Conservation (phyloP, 2,888 invertebrate species). For the Dendrolimus houi region DNA sequence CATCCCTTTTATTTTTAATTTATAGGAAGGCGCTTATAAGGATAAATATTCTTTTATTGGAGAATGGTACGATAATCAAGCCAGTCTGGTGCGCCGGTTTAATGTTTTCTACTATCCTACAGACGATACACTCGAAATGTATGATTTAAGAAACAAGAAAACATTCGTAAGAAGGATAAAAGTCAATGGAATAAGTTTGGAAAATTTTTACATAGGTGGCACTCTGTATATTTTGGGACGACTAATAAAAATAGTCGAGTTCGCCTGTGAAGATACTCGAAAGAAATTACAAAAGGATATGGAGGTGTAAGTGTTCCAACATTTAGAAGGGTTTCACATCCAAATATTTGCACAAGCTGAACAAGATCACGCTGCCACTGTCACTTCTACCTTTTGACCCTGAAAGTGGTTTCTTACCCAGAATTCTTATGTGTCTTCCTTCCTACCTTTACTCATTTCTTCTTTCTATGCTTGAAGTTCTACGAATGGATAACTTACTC, state of each 20-base stretch:
- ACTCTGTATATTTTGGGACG: slow-evolving; percentile 84
- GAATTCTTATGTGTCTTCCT: too few species aligned
- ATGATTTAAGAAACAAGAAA: slow-evolving; percentile 78
- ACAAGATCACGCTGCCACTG: too few species aligned
- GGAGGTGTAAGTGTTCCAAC: slow-evolving; percentile 73
- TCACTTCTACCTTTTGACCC: too few species aligned
- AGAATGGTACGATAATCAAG: slow-evolving; percentile 92
- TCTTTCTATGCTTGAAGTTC: too few species aligned
- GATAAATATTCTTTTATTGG: slow-evolving; percentile 80
- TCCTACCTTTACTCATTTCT: too few species aligned
- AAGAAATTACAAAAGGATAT: slow-evolving; percentile 78
- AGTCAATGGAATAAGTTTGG: slow-evolving; percentile 79
- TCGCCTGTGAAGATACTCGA: slow-evolving; percentile 82
- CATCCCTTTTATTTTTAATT: slow-evolving; percentile 4
- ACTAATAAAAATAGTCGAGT: slow-evolving; percentile 83
- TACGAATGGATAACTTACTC: too few species aligned
- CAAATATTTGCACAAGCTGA: too few species aligned
- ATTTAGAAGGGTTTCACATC: slow-evolving; percentile 1
- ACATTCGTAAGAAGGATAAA: slow-evolving; percentile 81
- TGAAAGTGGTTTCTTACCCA: too few species aligned
- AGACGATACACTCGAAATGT: slow-evolving; percentile 90
- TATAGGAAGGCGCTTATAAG: slow-evolving; percentile 66
- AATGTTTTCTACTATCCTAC: slow-evolving; percentile 84
- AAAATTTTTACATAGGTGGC: slow-evolving; percentile 85
- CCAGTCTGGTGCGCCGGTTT: slow-evolving; percentile 84